Conservation (phyloP, 2,797 vertebrate genomes). For the Gymnocypris eckloni region DNA sequence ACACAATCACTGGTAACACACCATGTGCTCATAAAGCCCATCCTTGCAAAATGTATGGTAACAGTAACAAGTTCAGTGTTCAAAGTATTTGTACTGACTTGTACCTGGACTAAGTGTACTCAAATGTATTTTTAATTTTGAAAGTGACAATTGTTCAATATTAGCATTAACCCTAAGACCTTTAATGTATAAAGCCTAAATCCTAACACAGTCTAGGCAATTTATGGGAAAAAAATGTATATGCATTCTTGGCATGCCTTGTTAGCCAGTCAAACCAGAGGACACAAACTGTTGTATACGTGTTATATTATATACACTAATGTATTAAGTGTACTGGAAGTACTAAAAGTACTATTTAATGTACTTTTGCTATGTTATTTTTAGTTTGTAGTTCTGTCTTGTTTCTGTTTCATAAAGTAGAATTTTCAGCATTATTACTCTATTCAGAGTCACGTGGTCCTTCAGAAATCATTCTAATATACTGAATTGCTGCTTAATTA, state of each 20-base stretch:
- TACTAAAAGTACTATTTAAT: not conserved
- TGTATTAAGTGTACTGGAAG: not conserved
- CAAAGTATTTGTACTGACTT: not conserved
- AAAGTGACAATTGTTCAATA: not conserved
- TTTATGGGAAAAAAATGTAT: not conserved
- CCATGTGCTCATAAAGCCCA: not conserved
- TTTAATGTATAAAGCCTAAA: no score
- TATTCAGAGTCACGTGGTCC: not conserved
- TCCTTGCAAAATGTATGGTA: not conserved
- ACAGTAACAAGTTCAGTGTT: no score
- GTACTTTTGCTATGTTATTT: not conserved
- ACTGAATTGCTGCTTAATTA: not conserved
- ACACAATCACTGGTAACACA: not conserved
- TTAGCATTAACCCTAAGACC: not conserved
- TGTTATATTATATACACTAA: not conserved
- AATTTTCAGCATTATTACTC: not conserved
- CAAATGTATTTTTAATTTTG: not conserved
- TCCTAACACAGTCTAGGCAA: not conserved
- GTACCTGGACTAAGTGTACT: not conserved
- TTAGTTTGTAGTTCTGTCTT: not conserved
- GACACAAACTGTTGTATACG: not conserved
- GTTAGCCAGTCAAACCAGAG: not conserved
- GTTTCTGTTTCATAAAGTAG: not conserved
- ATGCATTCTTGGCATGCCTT: not conserved
- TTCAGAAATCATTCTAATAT: not conserved